Evolutionary conservation across 2,888 invertebrate genomes (phyloP).

Genomic region (Meteorus colon): DNA sequence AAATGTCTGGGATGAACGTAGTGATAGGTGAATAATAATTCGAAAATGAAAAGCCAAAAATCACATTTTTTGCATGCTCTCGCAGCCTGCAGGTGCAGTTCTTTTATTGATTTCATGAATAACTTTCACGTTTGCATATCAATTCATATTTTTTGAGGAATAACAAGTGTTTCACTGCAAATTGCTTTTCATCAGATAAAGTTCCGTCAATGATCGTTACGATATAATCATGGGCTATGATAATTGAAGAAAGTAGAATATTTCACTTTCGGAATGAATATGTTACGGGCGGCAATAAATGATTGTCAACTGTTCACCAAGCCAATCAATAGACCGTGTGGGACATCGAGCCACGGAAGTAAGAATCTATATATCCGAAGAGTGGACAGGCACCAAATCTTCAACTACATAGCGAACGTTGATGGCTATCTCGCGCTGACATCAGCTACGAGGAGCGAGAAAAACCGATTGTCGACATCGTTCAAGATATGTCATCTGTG

Average conservation of each 20-base stretch:
- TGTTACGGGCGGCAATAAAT: background rate
- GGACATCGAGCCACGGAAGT: constrained; percentile 29
- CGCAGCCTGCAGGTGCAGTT: too few species aligned
- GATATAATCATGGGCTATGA: too few species aligned
- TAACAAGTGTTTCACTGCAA: too few species aligned
- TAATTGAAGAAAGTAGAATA: background rate
- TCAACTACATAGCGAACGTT: constrained; percentile 47
- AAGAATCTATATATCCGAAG: constrained; percentile 25
- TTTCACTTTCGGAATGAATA: background rate
- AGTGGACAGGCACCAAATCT: constrained; percentile 42
- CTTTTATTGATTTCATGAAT: too few species aligned
- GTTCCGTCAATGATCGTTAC: too few species aligned
- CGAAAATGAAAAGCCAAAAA: background rate
- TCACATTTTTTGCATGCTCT: background rate
- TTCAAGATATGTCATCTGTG: constrained; percentile 42
- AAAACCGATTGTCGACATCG: constrained; percentile 42
- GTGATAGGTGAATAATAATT: background rate
- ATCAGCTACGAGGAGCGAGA: constrained; percentile 46
- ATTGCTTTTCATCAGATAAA: too few species aligned
- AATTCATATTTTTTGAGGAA: too few species aligned
- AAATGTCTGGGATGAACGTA: background rate
- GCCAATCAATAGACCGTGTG: background rate
- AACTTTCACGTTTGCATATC: too few species aligned
- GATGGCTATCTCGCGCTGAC: constrained; percentile 49
- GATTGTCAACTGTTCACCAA: background rate